phyloP scores from a whole-genome alignment of 2,888 invertebrate genomes.

The Limnephilus marmoratus region DNA sequence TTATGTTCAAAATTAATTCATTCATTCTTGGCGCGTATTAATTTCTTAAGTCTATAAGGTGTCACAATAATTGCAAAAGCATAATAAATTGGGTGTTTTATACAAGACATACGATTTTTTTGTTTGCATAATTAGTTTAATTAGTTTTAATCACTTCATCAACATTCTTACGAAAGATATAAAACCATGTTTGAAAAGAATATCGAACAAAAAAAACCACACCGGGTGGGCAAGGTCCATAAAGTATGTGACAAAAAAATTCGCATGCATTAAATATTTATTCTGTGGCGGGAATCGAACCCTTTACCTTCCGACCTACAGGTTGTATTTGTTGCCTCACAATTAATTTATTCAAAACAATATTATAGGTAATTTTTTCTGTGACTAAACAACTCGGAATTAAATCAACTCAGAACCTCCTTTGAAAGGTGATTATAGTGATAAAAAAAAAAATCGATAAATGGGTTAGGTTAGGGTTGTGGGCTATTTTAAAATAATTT shows the following conservation, averaged over 20 bases:
- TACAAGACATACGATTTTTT: neutral
- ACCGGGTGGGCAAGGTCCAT: neutral
- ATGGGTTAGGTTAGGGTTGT: too few species aligned
- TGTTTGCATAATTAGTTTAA: neutral
- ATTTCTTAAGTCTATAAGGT: neutral
- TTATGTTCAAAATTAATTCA: neutral
- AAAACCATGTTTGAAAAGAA: neutral
- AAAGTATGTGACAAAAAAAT: neutral
- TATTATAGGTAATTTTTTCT: too few species aligned
- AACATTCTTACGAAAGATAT: neutral
- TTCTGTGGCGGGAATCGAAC: neutral
- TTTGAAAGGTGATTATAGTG: too few species aligned
- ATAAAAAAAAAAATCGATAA: too few species aligned
- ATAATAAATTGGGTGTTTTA: neutral
- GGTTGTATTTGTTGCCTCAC: too few species aligned
- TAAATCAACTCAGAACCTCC: too few species aligned
- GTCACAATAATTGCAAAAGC: neutral
- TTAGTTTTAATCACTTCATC: neutral
- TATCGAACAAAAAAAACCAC: neutral
- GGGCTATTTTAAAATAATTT: too few species aligned
- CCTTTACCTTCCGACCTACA: neutral
- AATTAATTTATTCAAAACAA: too few species aligned
- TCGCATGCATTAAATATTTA: neutral
- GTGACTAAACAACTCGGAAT: too few species aligned
- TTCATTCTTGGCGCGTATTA: neutral